Evolutionary conservation across 2,113 vertebrate genomes (phyloP).

Genomic region (Paedocypris sp.): DNA sequence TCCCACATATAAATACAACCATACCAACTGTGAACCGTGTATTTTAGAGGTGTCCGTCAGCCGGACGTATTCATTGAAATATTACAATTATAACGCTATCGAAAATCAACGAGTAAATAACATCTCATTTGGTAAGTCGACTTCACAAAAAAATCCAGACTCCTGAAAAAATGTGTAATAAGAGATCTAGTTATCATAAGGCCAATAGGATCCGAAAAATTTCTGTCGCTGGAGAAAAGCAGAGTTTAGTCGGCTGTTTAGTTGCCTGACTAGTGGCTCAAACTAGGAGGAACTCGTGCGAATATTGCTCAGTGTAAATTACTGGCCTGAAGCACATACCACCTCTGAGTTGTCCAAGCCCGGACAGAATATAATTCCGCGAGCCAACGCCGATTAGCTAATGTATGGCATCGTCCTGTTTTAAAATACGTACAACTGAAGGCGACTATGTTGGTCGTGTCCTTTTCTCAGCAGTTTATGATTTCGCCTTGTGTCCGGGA

Average conservation of each 20-base stretch:
- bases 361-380: too few species aligned
- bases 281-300: conserved; percentile 11
- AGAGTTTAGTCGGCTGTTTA: conserved; percentile 9
- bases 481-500: too few species aligned
- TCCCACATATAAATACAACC: conserved; percentile 35
- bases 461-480: conserved; percentile 32
- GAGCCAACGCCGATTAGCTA: conserved; percentile 33
- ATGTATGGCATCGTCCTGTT: conserved; percentile 33
- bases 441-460: conserved; percentile 23
- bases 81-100: conserved; percentile 27
- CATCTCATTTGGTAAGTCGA: conserved; percentile 29
- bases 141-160: conserved; percentile 12
- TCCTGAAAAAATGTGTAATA: conserved; percentile 23
- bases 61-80: conserved; percentile 15
- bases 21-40: conserved; percentile 25
- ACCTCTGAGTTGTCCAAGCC: conserved; percentile 24
- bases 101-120: conserved; percentile 19
- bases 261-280: conserved; percentile 31
- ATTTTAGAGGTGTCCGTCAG: conserved; percentile 13
- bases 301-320: conserved; percentile 41
- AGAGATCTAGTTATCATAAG: conserved; percentile 8
- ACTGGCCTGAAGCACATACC: conserved; percentile 30
- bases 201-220: conserved; percentile 22
- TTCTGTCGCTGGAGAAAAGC: conserved; percentile 14
- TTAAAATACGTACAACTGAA: conserved; percentile 13